Evolutionary conservation across 1,140 invertebrate genomes (phyloP).

Genomic region (Saxidomus purpurata): DNA sequence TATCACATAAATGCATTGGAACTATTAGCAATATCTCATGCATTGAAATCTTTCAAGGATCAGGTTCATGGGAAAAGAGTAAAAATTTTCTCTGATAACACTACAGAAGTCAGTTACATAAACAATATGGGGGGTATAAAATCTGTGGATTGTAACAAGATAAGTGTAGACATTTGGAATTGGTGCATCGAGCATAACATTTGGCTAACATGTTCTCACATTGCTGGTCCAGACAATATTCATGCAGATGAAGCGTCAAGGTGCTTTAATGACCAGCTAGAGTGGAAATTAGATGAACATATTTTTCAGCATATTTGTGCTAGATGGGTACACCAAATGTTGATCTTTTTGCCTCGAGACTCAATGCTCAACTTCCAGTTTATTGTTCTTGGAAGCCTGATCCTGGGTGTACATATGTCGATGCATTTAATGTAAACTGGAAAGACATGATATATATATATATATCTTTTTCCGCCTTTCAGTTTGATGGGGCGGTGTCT

Average conservation of each 20-base stretch:
- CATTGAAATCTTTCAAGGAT: constrained; percentile 41
- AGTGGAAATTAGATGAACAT: constrained; percentile 62
- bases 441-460: too few relatives aligned
- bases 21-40: too few relatives aligned
- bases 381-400: constrained; percentile 57
- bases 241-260: too few relatives aligned
- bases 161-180: too few relatives aligned
- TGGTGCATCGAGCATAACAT: constrained; percentile 66
- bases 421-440: too few relatives aligned
- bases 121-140: constrained; percentile 64
- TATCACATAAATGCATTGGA: too few relatives aligned
- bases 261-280: constrained; percentile 55
- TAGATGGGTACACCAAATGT: constrained; percentile 9
- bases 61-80: constrained; percentile 39
- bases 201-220: constrained; percentile 50
- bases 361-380: too few relatives aligned
- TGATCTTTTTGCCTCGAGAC: constrained; percentile 40
- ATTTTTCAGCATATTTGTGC: constrained; percentile 55
- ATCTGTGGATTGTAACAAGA: too few relatives aligned
- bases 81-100: constrained; percentile 62
- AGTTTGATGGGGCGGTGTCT: constrained; percentile 42
- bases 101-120: constrained; percentile 65
- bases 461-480: constrained; percentile 65
- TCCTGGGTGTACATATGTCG: constrained; percentile 61
- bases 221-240: too few relatives aligned